Evolutionary conservation across 2,888 invertebrate genomes (phyloP).

Genomic region (Oscheius sp.): DNA sequence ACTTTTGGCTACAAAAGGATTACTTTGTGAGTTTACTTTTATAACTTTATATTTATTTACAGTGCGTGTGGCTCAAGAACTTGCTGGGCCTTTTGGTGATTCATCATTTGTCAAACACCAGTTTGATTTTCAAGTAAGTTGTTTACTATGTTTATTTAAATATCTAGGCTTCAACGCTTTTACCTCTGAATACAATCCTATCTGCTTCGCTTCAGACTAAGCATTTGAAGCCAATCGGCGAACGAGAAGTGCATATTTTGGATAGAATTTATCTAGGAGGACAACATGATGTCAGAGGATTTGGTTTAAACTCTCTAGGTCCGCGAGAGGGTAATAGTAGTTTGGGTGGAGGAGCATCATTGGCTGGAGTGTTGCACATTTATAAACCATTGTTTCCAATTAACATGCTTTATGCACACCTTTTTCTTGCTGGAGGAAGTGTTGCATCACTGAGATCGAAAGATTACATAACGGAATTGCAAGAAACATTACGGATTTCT

Average conservation of each 20-base stretch:
- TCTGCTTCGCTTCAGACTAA: conserved; percentile 56
- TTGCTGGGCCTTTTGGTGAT: conserved; percentile 89
- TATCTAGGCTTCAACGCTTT: conserved; percentile 79
- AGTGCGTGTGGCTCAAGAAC: conserved; percentile 79
- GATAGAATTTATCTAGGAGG: conserved; percentile 86
- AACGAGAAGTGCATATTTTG: conserved; percentile 61
- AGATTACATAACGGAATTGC: conserved; percentile 53
- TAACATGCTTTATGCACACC: conserved; percentile 84
- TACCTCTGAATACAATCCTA: conserved; percentile 74
- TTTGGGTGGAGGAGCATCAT: conserved; percentile 79
- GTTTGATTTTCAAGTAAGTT: conserved; percentile 73
- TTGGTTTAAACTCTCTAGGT: conserved; percentile 76
- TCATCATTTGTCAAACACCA: conserved; percentile 88
- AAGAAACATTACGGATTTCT: conserved; percentile 76
- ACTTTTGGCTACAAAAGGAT: conserved; percentile 59
- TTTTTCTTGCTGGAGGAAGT: conserved; percentile 80
- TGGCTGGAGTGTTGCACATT: conserved; percentile 86
- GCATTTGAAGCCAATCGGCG: conserved; percentile 47
- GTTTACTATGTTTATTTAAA: neutral
- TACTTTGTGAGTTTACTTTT: conserved; percentile 37
- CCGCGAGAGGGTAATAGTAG: conserved; percentile 80
- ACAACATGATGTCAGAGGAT: conserved; percentile 86
- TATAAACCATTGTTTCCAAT: conserved; percentile 81
- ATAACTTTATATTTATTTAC: conserved; percentile 14
- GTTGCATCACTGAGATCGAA: conserved; percentile 59